Evolutionary conservation across 2,113 vertebrate species (phyloP).

Genomic region (Zosterops borbonicus): DNA sequence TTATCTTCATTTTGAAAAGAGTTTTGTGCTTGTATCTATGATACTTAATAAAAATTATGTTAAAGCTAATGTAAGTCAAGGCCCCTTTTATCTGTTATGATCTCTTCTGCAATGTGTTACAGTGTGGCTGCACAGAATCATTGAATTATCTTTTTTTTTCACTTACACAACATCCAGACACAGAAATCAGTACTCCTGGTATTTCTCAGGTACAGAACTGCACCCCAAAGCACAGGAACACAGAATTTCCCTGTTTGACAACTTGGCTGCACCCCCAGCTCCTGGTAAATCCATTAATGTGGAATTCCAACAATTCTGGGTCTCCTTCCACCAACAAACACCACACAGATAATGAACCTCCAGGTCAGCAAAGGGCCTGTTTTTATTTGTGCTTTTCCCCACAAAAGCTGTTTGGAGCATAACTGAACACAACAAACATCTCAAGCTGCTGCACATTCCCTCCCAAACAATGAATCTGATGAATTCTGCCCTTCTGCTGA

Average conservation of each 20-base stretch:
- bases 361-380: neutral
- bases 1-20: neutral
- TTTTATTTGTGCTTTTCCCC: neutral
- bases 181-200: neutral
- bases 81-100: neutral
- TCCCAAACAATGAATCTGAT: neutral
- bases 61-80: neutral
- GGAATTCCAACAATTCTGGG: neutral
- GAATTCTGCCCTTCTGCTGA: neutral
- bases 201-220: neutral
- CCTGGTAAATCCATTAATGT: neutral
- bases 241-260: neutral
- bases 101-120: neutral
- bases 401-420: neutral
- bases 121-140: neutral
- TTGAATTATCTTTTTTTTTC: neutral
- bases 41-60: neutral
- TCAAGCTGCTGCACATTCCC: neutral
- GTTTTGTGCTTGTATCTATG: neutral
- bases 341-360: neutral
- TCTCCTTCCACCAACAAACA: neutral
- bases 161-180: neutral
- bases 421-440: neutral
- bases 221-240: neutral
- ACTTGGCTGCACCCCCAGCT: neutral